phyloP scores from a whole-genome alignment of 2,113 vertebrate genomes.

The Mugil cephalus region DNA sequence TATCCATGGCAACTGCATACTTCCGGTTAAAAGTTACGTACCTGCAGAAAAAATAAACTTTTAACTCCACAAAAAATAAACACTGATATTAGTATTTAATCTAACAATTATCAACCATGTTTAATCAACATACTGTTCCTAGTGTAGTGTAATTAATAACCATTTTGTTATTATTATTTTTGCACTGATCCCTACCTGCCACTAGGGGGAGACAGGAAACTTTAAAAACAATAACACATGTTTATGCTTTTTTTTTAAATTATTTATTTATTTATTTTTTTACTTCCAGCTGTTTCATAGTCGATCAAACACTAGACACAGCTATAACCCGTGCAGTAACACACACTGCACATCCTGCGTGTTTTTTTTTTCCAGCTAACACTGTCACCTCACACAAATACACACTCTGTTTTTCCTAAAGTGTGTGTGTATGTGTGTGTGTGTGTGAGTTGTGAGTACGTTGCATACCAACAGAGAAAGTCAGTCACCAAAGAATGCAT shows the following conservation, averaged over 20 bases:
- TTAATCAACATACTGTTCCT: too few species aligned
- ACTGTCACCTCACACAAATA: background rate
- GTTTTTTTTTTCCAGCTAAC: background rate
- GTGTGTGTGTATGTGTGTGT: background rate
- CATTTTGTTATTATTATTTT: too few species aligned
- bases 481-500: constrained; percentile 42
- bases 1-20: too few species aligned
- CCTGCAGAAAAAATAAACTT: too few species aligned
- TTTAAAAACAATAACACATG: background rate
- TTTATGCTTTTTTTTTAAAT: constrained; percentile 25
- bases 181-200: background rate
- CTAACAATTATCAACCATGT: too few species aligned
- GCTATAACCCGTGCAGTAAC: background rate
- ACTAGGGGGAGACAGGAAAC: background rate
- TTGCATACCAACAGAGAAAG: constrained; percentile 31
- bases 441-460: constrained; percentile 32
- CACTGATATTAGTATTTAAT: too few species aligned
- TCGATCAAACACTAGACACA: constrained; percentile 2
- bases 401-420: background rate
- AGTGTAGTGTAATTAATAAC: too few species aligned
- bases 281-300: constrained; percentile 49
- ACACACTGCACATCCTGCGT: background rate
- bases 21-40: too few species aligned
- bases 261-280: background rate
- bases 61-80: too few species aligned